Evolutionary conservation across 2,113 vertebrate genomes (phyloP).

Genomic region (Spheniscus mendiculus): DNA sequence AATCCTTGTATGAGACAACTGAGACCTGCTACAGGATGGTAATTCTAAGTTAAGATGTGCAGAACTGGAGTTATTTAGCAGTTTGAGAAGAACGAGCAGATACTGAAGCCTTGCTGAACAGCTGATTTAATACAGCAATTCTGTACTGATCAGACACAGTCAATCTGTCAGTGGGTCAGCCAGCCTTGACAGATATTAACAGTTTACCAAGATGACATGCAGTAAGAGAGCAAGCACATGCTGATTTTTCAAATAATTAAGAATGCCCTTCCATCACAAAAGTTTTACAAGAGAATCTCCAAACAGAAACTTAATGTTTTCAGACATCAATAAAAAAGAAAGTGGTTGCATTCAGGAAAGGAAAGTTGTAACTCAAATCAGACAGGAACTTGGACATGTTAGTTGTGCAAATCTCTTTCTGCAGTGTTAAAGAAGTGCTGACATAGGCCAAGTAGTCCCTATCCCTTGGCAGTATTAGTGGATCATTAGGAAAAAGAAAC

Average conservation of each 20-base stretch:
- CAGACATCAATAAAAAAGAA: neutral
- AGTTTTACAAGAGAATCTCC: neutral
- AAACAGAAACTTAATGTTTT: slow-evolving; percentile 2
- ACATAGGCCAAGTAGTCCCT: slow-evolving; percentile 37
- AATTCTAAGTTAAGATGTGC: neutral
- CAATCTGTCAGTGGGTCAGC: neutral
- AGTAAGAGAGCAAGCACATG: neutral
- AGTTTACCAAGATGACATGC: neutral
- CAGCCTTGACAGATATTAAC: neutral
- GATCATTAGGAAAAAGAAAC: slow-evolving; percentile 55
- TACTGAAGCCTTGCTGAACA: neutral
- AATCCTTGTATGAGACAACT: neutral
- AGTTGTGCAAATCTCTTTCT: slow-evolving; percentile 37
- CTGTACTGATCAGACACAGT: neutral
- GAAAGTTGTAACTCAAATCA: slow-evolving; percentile 50
- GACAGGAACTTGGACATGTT: slow-evolving; percentile 3
- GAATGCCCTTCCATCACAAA: neutral
- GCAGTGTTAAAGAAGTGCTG: slow-evolving; percentile 36
- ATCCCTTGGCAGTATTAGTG: slow-evolving; percentile 33
- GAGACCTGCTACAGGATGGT: neutral
- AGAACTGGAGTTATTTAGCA: neutral
- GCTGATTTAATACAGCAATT: neutral
- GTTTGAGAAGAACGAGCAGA: neutral
- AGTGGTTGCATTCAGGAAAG: slow-evolving; percentile 6
- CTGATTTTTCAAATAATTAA: slow-evolving; percentile 18